Evolutionary conservation across 2,888 invertebrate genomes (phyloP).

Genomic region (Lasioglossum zephyrum): DNA sequence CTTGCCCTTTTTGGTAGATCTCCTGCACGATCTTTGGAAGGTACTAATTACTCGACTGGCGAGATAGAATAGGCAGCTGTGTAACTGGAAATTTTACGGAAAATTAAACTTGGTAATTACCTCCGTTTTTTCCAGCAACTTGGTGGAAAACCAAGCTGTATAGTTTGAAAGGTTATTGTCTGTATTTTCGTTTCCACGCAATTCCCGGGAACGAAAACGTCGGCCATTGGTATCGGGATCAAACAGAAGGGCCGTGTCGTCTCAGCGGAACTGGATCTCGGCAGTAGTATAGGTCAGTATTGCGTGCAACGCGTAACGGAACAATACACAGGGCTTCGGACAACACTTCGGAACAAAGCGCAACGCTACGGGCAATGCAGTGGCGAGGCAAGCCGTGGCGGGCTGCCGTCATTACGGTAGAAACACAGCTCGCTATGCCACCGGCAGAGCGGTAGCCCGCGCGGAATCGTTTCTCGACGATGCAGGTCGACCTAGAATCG

Average conservation of each 20-base stretch:
- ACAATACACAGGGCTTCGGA: constrained; percentile 61
- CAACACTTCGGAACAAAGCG: constrained; percentile 65
- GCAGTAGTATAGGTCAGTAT: constrained; percentile 36
- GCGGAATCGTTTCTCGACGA: constrained; percentile 41
- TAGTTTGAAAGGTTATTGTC: neutral
- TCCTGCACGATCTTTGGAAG: neutral
- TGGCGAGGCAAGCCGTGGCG: constrained; percentile 55
- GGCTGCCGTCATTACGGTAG: constrained; percentile 54
- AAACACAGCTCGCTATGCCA: constrained; percentile 60
- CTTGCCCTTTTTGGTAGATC: neutral
- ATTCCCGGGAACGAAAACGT: neutral
- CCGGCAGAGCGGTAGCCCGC: constrained; percentile 14
- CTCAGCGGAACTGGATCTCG: constrained; percentile 13
- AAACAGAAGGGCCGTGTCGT: neutral
- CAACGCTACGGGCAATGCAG: constrained; percentile 63
- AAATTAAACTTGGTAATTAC: neutral
- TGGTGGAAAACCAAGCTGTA: neutral
- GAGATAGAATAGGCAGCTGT: neutral
- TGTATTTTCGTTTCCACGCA: neutral
- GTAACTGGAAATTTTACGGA: neutral
- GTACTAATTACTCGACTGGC: neutral
- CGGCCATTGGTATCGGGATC: neutral
- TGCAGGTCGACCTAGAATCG: constrained; percentile 56
- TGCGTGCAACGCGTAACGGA: constrained; percentile 43
- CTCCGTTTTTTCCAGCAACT: neutral